A percentile compares a stretch with the other conserved stretches of the same genome.
phyloP scores from a whole-genome alignment of 2,113 vertebrate species.

The Marcusenius ussheri region DNA sequence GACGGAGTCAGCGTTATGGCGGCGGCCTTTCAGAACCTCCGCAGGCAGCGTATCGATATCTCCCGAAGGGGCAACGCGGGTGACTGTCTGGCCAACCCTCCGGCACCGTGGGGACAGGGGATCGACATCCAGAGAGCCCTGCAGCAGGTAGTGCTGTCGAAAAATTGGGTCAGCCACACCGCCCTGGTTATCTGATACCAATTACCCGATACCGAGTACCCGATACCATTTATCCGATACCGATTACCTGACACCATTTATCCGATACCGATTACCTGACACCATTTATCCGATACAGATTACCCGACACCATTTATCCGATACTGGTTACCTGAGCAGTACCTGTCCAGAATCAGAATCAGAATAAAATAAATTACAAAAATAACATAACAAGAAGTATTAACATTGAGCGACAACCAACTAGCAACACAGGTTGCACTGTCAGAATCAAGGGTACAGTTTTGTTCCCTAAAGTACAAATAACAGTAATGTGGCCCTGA shows the following conservation, averaged over 20 bases:
- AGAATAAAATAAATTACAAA: neutral
- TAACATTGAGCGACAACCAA: neutral
- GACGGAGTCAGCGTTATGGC: slow-evolving; percentile 90
- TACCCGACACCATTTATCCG: no score
- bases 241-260: neutral
- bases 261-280: neutral
- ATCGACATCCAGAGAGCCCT: slow-evolving; percentile 96
- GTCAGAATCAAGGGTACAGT: neutral
- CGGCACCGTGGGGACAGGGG: slow-evolving; percentile 94
- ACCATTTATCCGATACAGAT: no score
- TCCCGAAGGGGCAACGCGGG: slow-evolving; percentile 90
- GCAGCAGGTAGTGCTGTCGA: slow-evolving; percentile 70
- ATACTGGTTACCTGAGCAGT: neutral
- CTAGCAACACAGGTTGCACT: neutral
- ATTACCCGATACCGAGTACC: neutral
- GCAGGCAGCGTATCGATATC: slow-evolving; percentile 88
- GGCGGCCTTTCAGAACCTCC: slow-evolving; percentile 85
- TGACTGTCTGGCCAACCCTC: slow-evolving; percentile 91
- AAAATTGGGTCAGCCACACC: neutral
- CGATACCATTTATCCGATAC: neutral
- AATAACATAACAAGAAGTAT: neutral
- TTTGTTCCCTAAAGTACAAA: neutral
- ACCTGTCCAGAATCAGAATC: neutral
- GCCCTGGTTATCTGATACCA: neutral
- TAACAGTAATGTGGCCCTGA: neutral